Evolutionary conservation across 2,888 invertebrate genomes (phyloP).

Genomic region (Rhorus exstirpatorius): DNA sequence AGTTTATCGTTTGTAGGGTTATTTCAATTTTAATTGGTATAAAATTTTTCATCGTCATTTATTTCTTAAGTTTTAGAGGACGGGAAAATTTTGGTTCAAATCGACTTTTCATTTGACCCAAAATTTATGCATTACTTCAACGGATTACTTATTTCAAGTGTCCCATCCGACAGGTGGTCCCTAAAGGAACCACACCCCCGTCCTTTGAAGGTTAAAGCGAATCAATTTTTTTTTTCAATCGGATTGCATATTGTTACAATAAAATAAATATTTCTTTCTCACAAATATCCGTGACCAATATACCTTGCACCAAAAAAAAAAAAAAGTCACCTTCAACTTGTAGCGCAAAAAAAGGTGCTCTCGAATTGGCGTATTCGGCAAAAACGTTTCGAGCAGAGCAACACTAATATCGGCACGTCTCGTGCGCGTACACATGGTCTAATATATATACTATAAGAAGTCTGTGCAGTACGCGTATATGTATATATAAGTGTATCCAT

Average conservation of each 20-base stretch:
- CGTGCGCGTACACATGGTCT: conserved; percentile 13
- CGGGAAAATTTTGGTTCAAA: too few species aligned
- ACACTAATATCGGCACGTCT: conserved; percentile 57
- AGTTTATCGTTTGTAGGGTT: neutral
- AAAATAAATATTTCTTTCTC: neutral
- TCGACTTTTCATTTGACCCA: too few species aligned
- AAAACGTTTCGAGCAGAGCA: conserved; percentile 53
- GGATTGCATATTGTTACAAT: neutral
- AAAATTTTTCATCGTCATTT: neutral
- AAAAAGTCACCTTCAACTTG: too few species aligned
- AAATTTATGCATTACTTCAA: too few species aligned
- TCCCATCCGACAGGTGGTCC: too few species aligned
- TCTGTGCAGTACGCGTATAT: conserved; percentile 3
- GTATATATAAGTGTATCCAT: conserved; percentile 34
- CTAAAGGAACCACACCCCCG: too few species aligned
- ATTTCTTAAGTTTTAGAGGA: too few species aligned
- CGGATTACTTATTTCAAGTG: too few species aligned
- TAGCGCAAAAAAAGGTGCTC: neutral
- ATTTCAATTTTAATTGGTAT: too few species aligned
- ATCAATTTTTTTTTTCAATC: too few species aligned
- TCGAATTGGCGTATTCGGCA: conserved; percentile 49
- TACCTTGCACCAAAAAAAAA: neutral
- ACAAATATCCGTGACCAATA: neutral
- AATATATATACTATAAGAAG: conserved; percentile 25
- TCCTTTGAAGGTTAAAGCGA: neutral